phyloP scores from a whole-genome alignment of 2,888 invertebrate species.

The Podotricha telesiphe region DNA sequence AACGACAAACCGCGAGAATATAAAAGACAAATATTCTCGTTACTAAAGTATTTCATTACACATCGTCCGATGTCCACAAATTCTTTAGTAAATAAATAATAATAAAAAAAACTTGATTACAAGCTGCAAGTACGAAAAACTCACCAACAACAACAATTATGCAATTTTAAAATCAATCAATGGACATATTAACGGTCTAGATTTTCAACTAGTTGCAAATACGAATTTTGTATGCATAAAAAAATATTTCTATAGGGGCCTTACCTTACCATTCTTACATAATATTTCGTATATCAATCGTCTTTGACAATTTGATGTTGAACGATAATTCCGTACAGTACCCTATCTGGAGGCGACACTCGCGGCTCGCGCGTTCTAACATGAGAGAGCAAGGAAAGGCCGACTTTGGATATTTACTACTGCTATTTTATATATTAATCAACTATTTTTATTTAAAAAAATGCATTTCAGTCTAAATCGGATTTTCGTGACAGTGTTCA shows the following conservation, averaged over 20 bases:
- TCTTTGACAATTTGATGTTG: conserved; percentile 80
- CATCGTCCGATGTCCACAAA: conserved; percentile 74
- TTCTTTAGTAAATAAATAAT: conserved; percentile 64
- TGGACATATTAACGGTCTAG: conserved; percentile 47
- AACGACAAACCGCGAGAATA: conserved; percentile 6
- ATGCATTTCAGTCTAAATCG: conserved; percentile 66
- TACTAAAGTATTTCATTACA: conserved; percentile 78
- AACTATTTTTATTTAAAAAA: conserved; percentile 67
- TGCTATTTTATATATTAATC: conserved; percentile 43
- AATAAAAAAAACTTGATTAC: conserved; percentile 72
- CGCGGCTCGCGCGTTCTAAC: conserved; percentile 63
- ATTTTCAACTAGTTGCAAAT: conserved; percentile 61
- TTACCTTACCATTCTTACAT: conserved; percentile 81
- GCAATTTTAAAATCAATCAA: conserved; percentile 69
- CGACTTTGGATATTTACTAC: conserved; percentile 44
- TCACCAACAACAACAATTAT: conserved; percentile 79
- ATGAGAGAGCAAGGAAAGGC: conserved; percentile 76
- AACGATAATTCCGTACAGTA: conserved; percentile 66
- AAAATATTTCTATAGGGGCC: conserved; percentile 82
- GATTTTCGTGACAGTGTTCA: conserved; percentile 56
- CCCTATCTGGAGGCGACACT: conserved; percentile 63
- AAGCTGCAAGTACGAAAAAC: conserved; percentile 78
- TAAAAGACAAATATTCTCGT: conserved; percentile 66
- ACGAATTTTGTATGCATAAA: conserved; percentile 81
- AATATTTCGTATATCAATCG: conserved; percentile 79